Percentiles rank a stretch among this genome's conserved stretches.
Conservation (phyloP, 1,140 invertebrate species). For the Pogonognathellus flavescens region DNA sequence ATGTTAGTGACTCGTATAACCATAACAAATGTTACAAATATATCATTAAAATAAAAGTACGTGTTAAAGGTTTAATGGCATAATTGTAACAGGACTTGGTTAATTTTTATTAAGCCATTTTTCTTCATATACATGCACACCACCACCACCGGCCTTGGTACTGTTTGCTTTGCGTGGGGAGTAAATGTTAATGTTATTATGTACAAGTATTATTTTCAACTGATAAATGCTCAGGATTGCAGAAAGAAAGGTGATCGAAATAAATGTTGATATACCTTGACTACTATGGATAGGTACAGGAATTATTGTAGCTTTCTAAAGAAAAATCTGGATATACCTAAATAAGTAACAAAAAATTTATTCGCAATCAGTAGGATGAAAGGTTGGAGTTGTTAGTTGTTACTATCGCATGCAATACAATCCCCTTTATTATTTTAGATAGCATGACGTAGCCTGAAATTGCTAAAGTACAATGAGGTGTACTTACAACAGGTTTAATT, state of each 20-base stretch:
- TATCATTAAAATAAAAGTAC: too few species aligned
- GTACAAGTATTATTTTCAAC: too few species aligned
- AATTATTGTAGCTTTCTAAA: background rate
- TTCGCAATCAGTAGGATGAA: conserved; percentile 15
- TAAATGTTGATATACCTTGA: background rate
- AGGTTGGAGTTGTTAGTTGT: background rate
- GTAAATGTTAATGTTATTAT: too few species aligned
- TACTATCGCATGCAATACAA: conserved; percentile 33
- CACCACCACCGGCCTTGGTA: too few species aligned
- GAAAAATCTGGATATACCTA: background rate
- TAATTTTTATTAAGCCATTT: too few species aligned
- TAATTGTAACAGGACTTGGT: too few species aligned
- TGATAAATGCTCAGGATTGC: background rate
- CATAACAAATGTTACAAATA: too few species aligned
- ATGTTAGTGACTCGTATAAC: too few species aligned
- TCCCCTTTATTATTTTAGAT: conserved; percentile 19
- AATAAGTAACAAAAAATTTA: background rate
- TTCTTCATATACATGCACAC: too few species aligned
- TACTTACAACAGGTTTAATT: conserved; percentile 49
- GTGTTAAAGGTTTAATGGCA: too few species aligned
- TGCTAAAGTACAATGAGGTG: conserved; percentile 27
- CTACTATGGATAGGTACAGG: background rate
- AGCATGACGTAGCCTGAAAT: conserved; percentile 7
- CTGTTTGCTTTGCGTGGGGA: too few species aligned
- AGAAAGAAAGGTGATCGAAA: conserved; percentile 1